Evolutionary conservation across 1,140 invertebrate species (phyloP).

Genomic region (Drosophila pruinosa): DNA sequence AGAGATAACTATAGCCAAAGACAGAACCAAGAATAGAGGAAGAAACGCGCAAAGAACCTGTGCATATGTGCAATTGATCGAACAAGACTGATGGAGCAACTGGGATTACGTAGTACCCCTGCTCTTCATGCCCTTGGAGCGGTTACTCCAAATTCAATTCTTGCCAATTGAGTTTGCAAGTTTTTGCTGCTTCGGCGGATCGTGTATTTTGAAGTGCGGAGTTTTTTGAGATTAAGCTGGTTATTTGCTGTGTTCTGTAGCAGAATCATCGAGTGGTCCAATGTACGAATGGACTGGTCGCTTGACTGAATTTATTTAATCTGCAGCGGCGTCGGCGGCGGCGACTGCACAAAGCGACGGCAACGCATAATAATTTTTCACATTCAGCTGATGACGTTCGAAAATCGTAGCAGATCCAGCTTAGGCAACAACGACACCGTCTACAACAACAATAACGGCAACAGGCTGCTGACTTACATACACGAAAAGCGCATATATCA

Average conservation of each 20-base stretch:
- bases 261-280: background rate
- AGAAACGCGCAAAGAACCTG: constrained; percentile 60
- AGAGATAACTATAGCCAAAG: background rate
- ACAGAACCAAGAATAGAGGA: constrained; percentile 6
- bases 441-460: constrained; percentile 22
- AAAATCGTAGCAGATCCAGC: constrained; percentile 34
- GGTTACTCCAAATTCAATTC: constrained; percentile 9
- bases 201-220: constrained; percentile 47
- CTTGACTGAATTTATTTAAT: constrained; percentile 81
- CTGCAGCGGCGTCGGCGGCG: constrained; percentile 69
- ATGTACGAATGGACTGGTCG: background rate
- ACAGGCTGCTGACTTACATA: constrained; percentile 80
- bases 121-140: background rate
- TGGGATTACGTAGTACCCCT: constrained; percentile 70
- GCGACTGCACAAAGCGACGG: constrained; percentile 67
- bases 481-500: constrained; percentile 79
- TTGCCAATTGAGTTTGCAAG: constrained; percentile 80
- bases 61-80: constrained; percentile 81
- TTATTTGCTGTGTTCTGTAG: constrained; percentile 18
- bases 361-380: constrained; percentile 81
- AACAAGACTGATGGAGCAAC: constrained; percentile 82
- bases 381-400: constrained; percentile 45
- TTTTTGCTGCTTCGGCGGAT: constrained; percentile 56
- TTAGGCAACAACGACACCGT: background rate
- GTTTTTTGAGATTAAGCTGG: constrained; percentile 70